These are phyloP conservation scores for Naja naja DNA, from an alignment of 2,113 vertebrate species.

Conservation along the genomic window DNA sequence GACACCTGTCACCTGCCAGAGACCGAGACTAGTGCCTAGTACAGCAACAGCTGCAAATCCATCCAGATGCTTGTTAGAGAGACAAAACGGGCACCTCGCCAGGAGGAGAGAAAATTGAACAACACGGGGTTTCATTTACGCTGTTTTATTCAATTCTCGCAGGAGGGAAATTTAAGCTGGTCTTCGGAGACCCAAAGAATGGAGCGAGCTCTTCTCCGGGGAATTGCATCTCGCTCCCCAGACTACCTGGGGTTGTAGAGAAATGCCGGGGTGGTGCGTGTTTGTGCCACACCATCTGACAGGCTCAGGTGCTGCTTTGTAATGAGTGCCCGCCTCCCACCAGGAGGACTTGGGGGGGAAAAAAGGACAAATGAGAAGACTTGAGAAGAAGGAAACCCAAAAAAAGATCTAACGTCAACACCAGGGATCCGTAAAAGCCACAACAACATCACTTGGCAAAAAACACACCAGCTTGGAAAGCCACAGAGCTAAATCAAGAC, in stretches of 20 bases:
- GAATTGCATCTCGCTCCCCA: not conserved
- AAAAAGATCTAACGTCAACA: constrained; percentile 18
- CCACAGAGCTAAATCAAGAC: constrained; percentile 49
- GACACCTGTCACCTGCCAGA: constrained; percentile 29
- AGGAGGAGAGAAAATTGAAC: constrained; percentile 8
- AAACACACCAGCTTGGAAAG: constrained; percentile 36
- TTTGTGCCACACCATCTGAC: constrained; percentile 7
- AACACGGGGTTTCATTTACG: not conserved
- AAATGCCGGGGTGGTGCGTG: not conserved
- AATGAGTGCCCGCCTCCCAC: not conserved
- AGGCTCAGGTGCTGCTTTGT: constrained; percentile 24
- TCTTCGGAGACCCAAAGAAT: constrained; percentile 10
- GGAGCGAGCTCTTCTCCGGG: constrained; percentile 24
- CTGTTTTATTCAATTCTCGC: constrained; percentile 8
- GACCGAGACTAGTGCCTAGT: constrained; percentile 49
- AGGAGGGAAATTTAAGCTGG: not conserved
- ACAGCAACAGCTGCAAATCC: constrained; percentile 38
- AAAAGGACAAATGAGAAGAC: not conserved
- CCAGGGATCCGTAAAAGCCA: constrained; percentile 40
- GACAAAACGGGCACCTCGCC: constrained; percentile 27
- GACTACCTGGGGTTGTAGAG: not conserved
- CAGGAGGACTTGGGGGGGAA: not conserved
- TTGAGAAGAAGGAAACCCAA: not conserved
- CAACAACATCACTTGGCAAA: constrained; percentile 23
- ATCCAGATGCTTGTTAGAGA: constrained; percentile 19